A percentile compares a stretch with the other conserved stretches of the same genome.
Conservation (phyloP, 2,797 vertebrate genomes). For the Smutsia gigantea region DNA sequence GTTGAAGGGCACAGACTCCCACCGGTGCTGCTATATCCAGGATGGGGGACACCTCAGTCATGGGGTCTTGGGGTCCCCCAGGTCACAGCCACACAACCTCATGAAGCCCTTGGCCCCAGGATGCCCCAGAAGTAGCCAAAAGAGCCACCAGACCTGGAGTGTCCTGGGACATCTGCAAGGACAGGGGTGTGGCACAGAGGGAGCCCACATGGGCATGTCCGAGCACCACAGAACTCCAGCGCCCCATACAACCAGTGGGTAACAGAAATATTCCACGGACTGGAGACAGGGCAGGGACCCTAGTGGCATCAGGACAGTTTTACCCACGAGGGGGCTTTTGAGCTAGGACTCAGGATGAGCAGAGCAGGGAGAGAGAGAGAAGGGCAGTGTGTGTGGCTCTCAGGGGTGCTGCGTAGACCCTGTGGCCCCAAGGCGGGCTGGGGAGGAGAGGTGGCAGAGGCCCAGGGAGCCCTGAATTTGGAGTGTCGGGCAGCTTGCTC, state of each 20-base stretch:
- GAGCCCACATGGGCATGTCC: neutral
- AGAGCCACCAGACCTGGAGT: neutral
- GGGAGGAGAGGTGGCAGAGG: neutral
- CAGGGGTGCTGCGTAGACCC: neutral
- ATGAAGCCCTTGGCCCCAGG: neutral
- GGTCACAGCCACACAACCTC: neutral
- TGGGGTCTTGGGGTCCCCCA: neutral
- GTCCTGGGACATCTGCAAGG: neutral
- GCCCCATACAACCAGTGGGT: fast-evolving
- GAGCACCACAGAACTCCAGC: neutral
- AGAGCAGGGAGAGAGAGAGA: neutral
- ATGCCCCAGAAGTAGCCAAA: neutral
- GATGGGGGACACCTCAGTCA: neutral
- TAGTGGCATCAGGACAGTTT: neutral
- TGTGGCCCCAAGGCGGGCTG: fast-evolving
- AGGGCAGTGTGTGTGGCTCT: fast-evolving
- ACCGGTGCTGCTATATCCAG: too few species aligned
- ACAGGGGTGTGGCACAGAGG: neutral
- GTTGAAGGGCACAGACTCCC: neutral
- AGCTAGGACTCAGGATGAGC: neutral
- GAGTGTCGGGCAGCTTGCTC: neutral
- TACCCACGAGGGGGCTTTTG: neutral
- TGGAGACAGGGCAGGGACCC: neutral
- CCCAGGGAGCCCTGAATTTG: neutral
- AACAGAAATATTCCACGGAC: neutral